Base-by-base conservation (phyloP, 2,888 invertebrate genomes). In the Elgonia sp. region DNA sequence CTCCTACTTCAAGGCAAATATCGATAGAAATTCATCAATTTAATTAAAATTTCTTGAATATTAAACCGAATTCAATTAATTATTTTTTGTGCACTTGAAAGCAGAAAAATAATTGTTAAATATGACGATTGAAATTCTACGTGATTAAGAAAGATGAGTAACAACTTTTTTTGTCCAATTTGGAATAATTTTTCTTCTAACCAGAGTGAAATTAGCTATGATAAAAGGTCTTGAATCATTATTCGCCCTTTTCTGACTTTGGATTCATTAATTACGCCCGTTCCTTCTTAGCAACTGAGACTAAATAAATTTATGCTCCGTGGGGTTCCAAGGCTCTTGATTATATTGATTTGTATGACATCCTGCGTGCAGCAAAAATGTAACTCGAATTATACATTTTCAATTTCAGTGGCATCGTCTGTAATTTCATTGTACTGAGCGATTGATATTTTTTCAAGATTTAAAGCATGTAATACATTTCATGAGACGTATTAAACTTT, bases 181-280 rank as follows among this genome's bases (percentile, higher is more conserved):
- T 79, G 67, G 53, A 72, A 79, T 67, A 79, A 89, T 90, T 89
- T 89, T 85, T 86, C 89, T 89, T 89, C 81, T 84, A 81, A 84
- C 84, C 82, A 75, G 80, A 37, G 73, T 76, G 87, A 88, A 88
- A 88, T 87, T 86, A 85, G 55, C 83, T 72, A 79, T 86, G 88
- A 83, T 89, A 90, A 89, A 90, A 88, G 86, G 89, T 90, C 87
- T 87, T 75, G 88, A 87, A 91, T 91, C 87, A 89, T 86, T 89
- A 89, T 89, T 86, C 76, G 39, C 57, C 42, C 55, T 81, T 84
- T 76, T 85, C 86, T 77, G 55, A 75, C 76, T 89, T 84, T 70
- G 76, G 82, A 69, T 87, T 87, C 90, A 90, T 92, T 91, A 91
- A 92, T 92, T 91, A 90, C 89, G 86, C 88, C 89, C 60, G 62